phyloP scores from a whole-genome alignment of 2,888 invertebrate genomes.

The Eumerus sabulonum region DNA sequence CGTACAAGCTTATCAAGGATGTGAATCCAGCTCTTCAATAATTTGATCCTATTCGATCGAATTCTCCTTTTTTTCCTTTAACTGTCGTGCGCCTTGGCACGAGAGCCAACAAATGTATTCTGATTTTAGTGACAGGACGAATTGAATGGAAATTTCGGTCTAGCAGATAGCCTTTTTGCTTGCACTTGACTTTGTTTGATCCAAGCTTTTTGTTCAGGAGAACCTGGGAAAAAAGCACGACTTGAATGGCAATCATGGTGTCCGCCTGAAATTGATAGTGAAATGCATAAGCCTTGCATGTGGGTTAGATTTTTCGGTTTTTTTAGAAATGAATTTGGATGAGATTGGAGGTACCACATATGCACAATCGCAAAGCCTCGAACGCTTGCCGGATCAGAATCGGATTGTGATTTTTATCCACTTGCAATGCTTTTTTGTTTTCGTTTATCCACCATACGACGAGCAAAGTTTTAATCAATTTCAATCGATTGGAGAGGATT shows the following conservation, averaged over 20 bases:
- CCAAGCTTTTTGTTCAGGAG: background rate
- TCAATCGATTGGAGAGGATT: constrained; percentile 25
- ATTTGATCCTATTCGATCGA: too few species aligned
- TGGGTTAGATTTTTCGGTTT: background rate
- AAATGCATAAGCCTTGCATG: too few species aligned
- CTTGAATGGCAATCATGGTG: too few species aligned
- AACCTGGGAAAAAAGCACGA: too few species aligned
- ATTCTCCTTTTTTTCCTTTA: background rate
- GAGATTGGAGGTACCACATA: constrained; percentile 35
- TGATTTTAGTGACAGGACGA: constrained; percentile 50
- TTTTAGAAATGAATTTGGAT: too few species aligned
- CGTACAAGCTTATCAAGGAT: constrained; percentile 55
- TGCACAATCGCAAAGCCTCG: background rate
- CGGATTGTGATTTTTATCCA: constrained; percentile 43
- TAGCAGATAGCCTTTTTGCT: constrained; percentile 34
- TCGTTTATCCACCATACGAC: background rate
- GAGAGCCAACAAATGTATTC: constrained; percentile 47
- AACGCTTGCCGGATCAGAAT: constrained; percentile 31
- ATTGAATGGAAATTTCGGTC: constrained; percentile 44
- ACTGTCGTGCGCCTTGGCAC: background rate
- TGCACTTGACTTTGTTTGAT: constrained; percentile 7
- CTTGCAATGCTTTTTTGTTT: constrained; percentile 15
- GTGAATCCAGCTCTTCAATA: constrained; percentile 36
- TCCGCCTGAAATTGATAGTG: too few species aligned
- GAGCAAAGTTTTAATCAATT: constrained; percentile 55